These are phyloP conservation scores for Pristionchus entomophagus DNA, from an alignment of 2,888 invertebrate genomes.

Conservation along the genomic window DNA sequence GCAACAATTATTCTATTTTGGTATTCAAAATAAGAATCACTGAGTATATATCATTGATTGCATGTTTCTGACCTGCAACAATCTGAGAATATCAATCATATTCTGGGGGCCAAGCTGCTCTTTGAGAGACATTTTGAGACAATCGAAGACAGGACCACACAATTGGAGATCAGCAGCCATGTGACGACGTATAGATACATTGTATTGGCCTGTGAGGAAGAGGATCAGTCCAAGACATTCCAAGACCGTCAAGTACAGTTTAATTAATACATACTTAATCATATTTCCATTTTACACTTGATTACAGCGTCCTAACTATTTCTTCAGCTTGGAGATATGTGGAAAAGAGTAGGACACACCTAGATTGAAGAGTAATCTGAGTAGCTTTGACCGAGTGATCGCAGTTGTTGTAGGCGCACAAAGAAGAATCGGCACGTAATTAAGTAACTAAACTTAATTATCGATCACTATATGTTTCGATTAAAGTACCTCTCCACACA, in stretches of 20 bases:
- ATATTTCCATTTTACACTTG: too few species aligned
- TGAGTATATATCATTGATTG: too few species aligned
- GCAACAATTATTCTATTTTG: conserved; percentile 43
- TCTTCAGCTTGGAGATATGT: too few species aligned
- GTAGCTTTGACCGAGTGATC: conserved; percentile 59
- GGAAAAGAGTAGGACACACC: too few species aligned
- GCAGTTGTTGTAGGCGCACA: conserved; percentile 54
- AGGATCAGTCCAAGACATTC: too few species aligned
- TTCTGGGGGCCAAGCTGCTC: conserved; percentile 72
- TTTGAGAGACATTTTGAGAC: conserved; percentile 61
- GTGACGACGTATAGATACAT: conserved; percentile 62
- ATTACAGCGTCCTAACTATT: too few species aligned
- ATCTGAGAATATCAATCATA: conserved; percentile 68
- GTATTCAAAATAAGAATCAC: too few species aligned
- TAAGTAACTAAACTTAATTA: conserved; percentile 21
- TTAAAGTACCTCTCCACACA: too few species aligned
- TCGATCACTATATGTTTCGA: too few species aligned
- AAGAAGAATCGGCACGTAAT: conserved; percentile 48
- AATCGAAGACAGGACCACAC: conserved; percentile 61
- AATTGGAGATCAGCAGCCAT: conserved; percentile 62
- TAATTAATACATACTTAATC: too few species aligned
- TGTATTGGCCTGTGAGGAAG: conserved; percentile 63
- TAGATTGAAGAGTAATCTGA: conserved; percentile 62
- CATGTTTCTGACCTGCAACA: conserved; percentile 63
- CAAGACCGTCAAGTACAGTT: too few species aligned